These are phyloP conservation scores for Sander vitreus DNA, from an alignment of 2,113 vertebrate genomes.

Conservation along the genomic window DNA sequence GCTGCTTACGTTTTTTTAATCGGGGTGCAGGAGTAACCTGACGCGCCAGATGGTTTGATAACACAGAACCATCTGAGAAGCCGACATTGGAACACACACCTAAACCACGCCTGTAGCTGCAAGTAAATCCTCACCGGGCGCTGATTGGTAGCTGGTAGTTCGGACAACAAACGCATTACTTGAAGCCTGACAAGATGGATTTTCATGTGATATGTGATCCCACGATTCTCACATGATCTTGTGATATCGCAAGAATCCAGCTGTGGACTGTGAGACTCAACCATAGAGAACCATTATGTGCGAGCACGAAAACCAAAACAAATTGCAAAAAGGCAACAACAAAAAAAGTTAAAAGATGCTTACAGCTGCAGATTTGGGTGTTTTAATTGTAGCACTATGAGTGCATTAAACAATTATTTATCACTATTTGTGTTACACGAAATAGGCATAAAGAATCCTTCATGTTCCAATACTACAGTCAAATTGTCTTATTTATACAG, in stretches of 20 bases:
- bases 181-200: no score
- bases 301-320: neutral
- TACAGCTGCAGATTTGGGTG: neutral
- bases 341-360: neutral
- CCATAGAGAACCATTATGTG: neutral
- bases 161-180: no score
- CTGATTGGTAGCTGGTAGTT: no score
- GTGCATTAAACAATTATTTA: neutral
- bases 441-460: neutral
- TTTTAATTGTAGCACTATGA: neutral
- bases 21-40: neutral
- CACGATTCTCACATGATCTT: no score
- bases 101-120: no score
- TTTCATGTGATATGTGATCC: no score
- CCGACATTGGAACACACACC: no score
- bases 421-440: neutral
- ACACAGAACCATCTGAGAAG: no score
- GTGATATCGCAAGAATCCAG: no score
- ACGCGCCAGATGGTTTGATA: no score
- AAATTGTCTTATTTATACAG: neutral
- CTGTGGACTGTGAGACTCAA: slow-evolving; percentile 1
- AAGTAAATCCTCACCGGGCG: no score
- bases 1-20: neutral
- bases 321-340: neutral
- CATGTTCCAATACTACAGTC: neutral